These are phyloP conservation scores for Drosophila mimetica DNA, from an alignment of 2,888 invertebrate genomes.

Conservation along the genomic window DNA sequence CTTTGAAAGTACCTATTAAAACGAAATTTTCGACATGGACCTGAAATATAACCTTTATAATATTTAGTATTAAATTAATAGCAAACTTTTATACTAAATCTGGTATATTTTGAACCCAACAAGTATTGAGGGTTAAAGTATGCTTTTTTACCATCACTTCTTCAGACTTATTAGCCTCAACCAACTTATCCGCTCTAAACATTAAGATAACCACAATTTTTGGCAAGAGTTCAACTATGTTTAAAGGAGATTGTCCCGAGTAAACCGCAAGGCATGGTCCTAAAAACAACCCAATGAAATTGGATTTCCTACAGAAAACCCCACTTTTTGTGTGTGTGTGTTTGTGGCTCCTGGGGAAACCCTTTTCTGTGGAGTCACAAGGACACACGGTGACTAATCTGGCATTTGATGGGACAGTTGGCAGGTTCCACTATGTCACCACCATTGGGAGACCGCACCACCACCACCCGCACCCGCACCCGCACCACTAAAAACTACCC, in stretches of 20 bases:
- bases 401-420: constrained; percentile 32
- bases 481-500: constrained; percentile 30
- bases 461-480: too few relatives aligned
- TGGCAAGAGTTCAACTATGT: too few relatives aligned
- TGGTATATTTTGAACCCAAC: too few relatives aligned
- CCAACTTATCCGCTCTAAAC: neutral
- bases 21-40: too few relatives aligned
- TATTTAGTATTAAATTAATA: too few relatives aligned
- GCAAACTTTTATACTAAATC: too few relatives aligned
- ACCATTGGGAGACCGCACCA: constrained; percentile 8
- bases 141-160: too few relatives aligned
- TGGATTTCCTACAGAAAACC: constrained; percentile 16
- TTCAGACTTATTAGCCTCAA: too few relatives aligned
- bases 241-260: neutral
- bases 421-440: constrained; percentile 23
- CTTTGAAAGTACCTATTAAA: too few relatives aligned
- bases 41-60: too few relatives aligned
- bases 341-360: constrained; percentile 7
- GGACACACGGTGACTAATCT: constrained; percentile 25
- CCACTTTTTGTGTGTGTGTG: constrained; percentile 8
- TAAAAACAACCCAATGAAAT: constrained; percentile 17
- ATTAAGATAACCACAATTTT: neutral
- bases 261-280: constrained; percentile 9
- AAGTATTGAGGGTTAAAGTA: too few relatives aligned
- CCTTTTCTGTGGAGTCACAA: constrained; percentile 11